phyloP scores from a whole-genome alignment of 2,888 invertebrate species.

The Lampropteryx suffumata region DNA sequence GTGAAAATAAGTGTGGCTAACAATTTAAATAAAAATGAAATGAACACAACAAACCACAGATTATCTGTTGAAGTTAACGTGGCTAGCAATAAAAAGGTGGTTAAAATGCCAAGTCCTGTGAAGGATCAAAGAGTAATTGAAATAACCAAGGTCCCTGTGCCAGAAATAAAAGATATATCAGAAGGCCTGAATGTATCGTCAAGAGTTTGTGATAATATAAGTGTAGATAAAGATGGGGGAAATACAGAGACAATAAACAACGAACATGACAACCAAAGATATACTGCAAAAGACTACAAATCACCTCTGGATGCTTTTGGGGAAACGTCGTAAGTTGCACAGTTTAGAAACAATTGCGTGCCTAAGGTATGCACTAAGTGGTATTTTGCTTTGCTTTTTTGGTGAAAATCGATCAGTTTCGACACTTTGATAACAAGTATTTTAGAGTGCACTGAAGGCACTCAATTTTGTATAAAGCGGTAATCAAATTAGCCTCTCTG shows the following conservation, averaged over 20 bases:
- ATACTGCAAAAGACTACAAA: slow-evolving; percentile 59
- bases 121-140: slow-evolving; percentile 29
- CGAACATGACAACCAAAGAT: slow-evolving; percentile 21
- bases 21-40: slow-evolving; percentile 46
- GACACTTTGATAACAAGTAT: too few species aligned
- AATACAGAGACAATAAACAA: slow-evolving; percentile 13
- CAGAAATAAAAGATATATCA: slow-evolving; percentile 6
- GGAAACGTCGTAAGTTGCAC: slow-evolving; percentile 56
- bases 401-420: slow-evolving; percentile 13
- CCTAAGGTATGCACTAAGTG: not conserved
- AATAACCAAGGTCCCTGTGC: slow-evolving; percentile 16
- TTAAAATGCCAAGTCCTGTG: slow-evolving; percentile 45
- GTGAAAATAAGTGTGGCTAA: slow-evolving; percentile 59
- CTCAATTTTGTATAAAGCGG: not conserved
- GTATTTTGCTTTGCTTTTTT: slow-evolving; percentile 11
- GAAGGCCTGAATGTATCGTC: slow-evolving; percentile 1
- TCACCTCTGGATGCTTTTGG: slow-evolving; percentile 70
- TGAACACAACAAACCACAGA: slow-evolving; percentile 34
- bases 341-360: not conserved
- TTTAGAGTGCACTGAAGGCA: too few species aligned
- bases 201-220: slow-evolving; percentile 7
- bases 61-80: slow-evolving; percentile 62
- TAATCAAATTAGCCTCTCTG: slow-evolving; percentile 13
- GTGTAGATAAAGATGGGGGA: slow-evolving; percentile 37
- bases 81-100: slow-evolving; percentile 57